Evolutionary conservation across 1,140 invertebrate species (phyloP).

Genomic region (Hydropsyche tenuis): DNA sequence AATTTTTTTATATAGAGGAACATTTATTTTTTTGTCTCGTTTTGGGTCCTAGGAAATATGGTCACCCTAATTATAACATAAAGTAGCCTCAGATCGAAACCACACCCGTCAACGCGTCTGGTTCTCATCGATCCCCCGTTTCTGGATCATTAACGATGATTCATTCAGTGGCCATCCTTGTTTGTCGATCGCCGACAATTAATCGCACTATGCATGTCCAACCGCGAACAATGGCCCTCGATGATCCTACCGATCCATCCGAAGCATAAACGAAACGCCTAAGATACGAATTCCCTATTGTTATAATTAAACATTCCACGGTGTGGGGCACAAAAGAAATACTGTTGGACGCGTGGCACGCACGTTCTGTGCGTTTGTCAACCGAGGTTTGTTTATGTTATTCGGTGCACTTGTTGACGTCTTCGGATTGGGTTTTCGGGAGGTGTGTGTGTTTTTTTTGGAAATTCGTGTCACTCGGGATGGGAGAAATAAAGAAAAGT

Average conservation of each 20-base stretch:
- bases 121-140: conserved; percentile 20
- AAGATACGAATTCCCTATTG: conserved; percentile 1
- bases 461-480: background rate
- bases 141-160: conserved; percentile 43
- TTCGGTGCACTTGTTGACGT: conserved; percentile 8
- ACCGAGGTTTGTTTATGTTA: conserved; percentile 8
- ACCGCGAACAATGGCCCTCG: background rate
- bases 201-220: conserved; percentile 4
- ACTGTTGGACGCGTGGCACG: background rate
- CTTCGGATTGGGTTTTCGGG: background rate
- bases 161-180: conserved; percentile 8
- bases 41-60: too few relatives aligned
- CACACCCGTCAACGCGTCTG: conserved; percentile 18
- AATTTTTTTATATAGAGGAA: too few relatives aligned
- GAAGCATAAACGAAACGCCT: background rate
- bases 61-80: too few relatives aligned
- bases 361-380: background rate
- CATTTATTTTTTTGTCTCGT: too few relatives aligned
- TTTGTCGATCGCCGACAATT: conserved; percentile 5
- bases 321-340: conserved; percentile 2
- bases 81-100: background rate
- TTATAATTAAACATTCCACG: conserved; percentile 26
- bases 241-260: background rate
- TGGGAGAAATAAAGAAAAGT: conserved; percentile 2
- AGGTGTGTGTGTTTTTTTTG: too few relatives aligned